Conservation (phyloP, 2,797 vertebrate species). For the Orientallactaga sibirica region DNA sequence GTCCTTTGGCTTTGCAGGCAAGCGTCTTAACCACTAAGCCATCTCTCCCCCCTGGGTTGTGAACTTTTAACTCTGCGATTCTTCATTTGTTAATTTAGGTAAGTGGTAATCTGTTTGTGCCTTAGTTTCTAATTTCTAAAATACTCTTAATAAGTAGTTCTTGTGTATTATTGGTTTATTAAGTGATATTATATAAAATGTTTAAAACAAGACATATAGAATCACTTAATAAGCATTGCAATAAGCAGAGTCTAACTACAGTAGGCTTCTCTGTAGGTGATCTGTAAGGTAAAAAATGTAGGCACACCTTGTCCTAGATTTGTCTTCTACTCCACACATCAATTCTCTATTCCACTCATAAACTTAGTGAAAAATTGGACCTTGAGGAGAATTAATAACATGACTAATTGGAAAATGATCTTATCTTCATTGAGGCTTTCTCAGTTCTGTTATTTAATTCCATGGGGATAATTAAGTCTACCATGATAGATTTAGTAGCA, state of each 20-base stretch:
- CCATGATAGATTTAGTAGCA: constrained; percentile 25
- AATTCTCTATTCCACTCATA: neutral
- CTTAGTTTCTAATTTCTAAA: constrained; percentile 59
- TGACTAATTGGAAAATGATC: constrained; percentile 5
- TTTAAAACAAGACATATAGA: constrained; percentile 28
- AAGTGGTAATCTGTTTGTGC: neutral
- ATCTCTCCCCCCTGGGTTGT: neutral
- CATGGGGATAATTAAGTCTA: constrained; percentile 2
- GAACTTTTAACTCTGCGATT: constrained; percentile 10
- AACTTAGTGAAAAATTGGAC: constrained; percentile 30
- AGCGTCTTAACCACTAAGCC: too few relatives aligned
- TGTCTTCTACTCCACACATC: neutral
- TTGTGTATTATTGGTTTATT: constrained; percentile 33
- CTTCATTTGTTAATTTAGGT: constrained; percentile 60
- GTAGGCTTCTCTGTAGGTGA: constrained; percentile 23
- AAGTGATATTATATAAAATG: constrained; percentile 18
- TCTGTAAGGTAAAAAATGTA: constrained; percentile 47
- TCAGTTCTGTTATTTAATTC: constrained; percentile 48
- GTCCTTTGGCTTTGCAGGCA: too few relatives aligned
- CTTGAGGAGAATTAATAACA: constrained; percentile 17
- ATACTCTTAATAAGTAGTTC: neutral
- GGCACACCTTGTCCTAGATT: neutral
- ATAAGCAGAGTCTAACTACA: constrained; percentile 19
- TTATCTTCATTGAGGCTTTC: neutral
- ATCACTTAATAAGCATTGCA: constrained; percentile 27